Conservation (phyloP, 2,113 vertebrate genomes). For the Pantherophis guttatus region DNA sequence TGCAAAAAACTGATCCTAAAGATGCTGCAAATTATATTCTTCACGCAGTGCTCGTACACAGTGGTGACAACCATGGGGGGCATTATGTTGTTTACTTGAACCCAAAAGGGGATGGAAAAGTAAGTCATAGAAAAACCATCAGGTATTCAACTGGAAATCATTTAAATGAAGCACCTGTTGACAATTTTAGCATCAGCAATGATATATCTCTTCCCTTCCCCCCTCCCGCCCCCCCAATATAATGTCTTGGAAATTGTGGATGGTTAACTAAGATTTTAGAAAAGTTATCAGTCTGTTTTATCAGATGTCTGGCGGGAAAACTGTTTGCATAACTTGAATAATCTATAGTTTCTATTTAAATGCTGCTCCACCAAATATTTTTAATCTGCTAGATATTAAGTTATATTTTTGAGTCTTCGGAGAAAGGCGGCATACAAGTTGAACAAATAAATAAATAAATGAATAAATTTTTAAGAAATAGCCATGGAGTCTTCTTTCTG, state of each 20-base stretch:
- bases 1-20: slow-evolving; percentile 96
- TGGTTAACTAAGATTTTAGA: background rate
- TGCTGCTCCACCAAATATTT: background rate
- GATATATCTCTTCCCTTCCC: background rate
- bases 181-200: background rate
- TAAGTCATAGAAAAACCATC: slow-evolving; percentile 69
- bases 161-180: background rate
- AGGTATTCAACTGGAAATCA: background rate
- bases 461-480: background rate
- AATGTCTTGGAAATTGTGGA: background rate
- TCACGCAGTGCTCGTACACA: slow-evolving; percentile 96
- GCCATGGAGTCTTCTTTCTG: background rate
- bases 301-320: background rate
- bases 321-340: background rate
- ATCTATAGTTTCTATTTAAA: background rate
- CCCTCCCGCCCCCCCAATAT: too few species aligned
- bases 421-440: too few species aligned
- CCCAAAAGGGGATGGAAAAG: slow-evolving; percentile 97
- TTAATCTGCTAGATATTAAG: background rate
- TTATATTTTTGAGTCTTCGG: background rate
- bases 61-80: slow-evolving; percentile 97
- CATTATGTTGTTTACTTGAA: slow-evolving; percentile 99
- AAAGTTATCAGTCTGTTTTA: background rate
- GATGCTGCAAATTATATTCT: slow-evolving; percentile 98
- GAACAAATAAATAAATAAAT: too few species aligned